These are phyloP conservation scores for Pterocles orientalis DNA, from an alignment of 2,113 vertebrate genomes.

Conservation along the genomic window DNA sequence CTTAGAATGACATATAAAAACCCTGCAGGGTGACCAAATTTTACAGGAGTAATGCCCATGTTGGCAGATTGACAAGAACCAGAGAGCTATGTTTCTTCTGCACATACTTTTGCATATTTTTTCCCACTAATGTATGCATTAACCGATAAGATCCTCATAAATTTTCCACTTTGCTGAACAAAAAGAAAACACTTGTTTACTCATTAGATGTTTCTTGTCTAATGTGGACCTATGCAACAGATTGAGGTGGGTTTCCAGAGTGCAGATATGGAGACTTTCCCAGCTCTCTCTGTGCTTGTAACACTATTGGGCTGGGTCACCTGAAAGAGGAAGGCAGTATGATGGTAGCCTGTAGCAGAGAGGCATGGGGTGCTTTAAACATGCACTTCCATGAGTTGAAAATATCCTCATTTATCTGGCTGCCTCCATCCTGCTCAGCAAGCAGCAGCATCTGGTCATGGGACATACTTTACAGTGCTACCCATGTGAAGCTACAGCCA, in stretches of 20 bases:
- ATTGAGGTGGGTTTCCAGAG: not conserved
- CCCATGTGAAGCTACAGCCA: not conserved
- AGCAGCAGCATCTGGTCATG: not conserved
- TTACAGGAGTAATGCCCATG: not conserved
- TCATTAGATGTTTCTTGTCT: not conserved
- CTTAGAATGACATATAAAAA: constrained; percentile 18
- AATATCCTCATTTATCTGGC: not conserved
- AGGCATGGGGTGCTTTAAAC: not conserved
- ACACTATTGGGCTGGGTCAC: not conserved
- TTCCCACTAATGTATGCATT: not conserved
- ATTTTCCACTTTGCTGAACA: not conserved
- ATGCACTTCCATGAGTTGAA: not conserved
- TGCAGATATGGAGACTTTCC: not conserved
- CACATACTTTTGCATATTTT: not conserved
- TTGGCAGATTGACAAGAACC: constrained; percentile 13
- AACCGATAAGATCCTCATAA: not conserved
- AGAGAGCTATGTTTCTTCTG: not conserved
- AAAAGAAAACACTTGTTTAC: not conserved
- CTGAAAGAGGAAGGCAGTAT: not conserved
- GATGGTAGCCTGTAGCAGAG: not conserved
- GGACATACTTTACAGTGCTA: not conserved
- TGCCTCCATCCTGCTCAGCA: not conserved
- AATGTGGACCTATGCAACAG: not conserved
- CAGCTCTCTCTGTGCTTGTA: not conserved
- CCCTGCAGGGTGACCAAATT: constrained; percentile 1